A percentile compares a stretch with the other conserved stretches of the same genome.
Evolutionary conservation across 2,113 vertebrate genomes (phyloP).

Genomic region (Hypanus sabinus): DNA sequence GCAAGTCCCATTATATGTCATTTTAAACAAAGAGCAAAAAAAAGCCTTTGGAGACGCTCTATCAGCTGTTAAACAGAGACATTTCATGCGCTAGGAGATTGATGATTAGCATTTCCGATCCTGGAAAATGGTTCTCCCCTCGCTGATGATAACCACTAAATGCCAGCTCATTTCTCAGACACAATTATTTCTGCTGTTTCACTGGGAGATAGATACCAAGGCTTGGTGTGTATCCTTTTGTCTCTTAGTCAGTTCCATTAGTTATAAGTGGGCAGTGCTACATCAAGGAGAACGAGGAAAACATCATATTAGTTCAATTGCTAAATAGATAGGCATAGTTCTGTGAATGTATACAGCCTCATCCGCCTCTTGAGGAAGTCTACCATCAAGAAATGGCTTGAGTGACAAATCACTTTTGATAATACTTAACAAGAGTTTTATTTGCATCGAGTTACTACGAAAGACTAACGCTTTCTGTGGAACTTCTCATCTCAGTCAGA

Average conservation of each 20-base stretch:
- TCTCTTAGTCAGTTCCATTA: conserved; percentile 63
- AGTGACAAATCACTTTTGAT: conserved; percentile 25
- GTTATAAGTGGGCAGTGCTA: conserved; percentile 61
- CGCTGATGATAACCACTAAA: conserved; percentile 66
- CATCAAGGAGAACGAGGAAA: conserved; percentile 18
- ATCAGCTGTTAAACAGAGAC: conserved; percentile 96
- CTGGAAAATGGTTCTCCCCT: conserved; percentile 62
- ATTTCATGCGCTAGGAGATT: conserved; percentile 72
- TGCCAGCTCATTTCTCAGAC: conserved; percentile 51
- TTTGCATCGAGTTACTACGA: background rate
- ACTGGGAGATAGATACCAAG: conserved; percentile 64
- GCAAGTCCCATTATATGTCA: conserved; percentile 87
- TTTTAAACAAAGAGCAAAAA: conserved; percentile 86
- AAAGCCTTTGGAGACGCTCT: conserved; percentile 81
- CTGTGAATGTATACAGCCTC: background rate
- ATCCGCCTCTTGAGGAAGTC: background rate
- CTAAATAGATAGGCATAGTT: conserved; percentile 19
- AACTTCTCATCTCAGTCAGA: background rate
- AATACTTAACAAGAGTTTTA: conserved; percentile 1
- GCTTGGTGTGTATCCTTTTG: conserved; percentile 61
- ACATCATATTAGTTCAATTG: conserved; percentile 26
- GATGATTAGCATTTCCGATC: conserved; percentile 80
- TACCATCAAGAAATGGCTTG: background rate
- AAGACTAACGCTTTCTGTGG: background rate
- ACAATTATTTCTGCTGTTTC: conserved; percentile 47